Conservation (phyloP, 2,113 vertebrate genomes). For the Oceanites oceanicus region DNA sequence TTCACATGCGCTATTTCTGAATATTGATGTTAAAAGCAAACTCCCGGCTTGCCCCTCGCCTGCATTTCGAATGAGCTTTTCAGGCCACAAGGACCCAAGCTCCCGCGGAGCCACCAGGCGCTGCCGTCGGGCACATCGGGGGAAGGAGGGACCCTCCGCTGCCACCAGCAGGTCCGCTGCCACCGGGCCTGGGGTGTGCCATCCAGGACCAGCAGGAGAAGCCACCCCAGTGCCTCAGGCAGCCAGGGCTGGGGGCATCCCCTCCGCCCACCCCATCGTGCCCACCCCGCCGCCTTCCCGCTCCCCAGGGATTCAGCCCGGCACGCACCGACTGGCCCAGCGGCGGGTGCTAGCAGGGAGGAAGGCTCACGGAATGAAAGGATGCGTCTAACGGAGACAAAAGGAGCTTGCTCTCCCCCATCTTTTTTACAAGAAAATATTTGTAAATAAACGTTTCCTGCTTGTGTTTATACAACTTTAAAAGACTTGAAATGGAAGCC, state of each 20-base stretch:
- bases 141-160: not conserved
- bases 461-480: conserved; percentile 10
- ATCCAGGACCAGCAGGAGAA: not conserved
- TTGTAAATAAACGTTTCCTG: conserved; percentile 27
- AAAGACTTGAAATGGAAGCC: not conserved
- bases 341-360: not conserved
- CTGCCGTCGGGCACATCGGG: not conserved
- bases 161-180: not conserved
- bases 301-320: not conserved
- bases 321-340: fast-evolving
- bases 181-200: not conserved
- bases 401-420: not conserved
- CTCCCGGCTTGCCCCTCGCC: conserved; percentile 59
- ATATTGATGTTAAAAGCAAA: conserved; percentile 92
- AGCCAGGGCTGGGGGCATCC: fast-evolving
- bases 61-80: conserved; percentile 59
- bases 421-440: not conserved
- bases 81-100: not conserved
- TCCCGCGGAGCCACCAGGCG: not conserved
- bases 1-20: conserved; percentile 82
- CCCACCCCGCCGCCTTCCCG: fast-evolving
- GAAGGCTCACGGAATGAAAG: not conserved
- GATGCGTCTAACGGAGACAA: not conserved
- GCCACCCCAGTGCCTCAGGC: not conserved
- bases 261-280: fast-evolving